Evolutionary conservation across 2,113 vertebrate species (phyloP), one percentile per base, ranked within the genome.

Genomic region (Coturnix japonica): DNA sequence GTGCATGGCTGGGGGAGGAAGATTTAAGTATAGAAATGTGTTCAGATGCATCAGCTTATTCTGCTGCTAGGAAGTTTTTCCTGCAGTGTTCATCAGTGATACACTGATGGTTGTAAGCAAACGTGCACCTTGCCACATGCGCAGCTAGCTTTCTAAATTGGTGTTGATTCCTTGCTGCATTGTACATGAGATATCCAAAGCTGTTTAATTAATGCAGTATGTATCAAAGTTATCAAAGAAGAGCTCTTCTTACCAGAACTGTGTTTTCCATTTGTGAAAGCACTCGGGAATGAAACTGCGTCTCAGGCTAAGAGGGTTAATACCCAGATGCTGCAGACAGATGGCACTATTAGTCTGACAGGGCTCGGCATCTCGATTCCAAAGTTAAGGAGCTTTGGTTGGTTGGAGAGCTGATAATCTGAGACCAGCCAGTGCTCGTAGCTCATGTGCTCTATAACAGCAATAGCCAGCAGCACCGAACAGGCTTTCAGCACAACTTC

Each of bases 341-440:
- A 96, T 94, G 92, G 91, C 93, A 91, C 94, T 89, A 61, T 87
- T 91, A 92, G 79, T 85, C 94, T 69, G 93, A 85, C 95, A 84
- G 76, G 72, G 89, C 87, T 47, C 22, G 85, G 82, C 94, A 94
- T 80, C 75, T 41, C 82, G 85, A 93, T 96, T 93, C 85, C 92
- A 90, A 93, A 94, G 92, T 74, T 95, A 96, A 95, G 91, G 81
- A 92, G 95, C 94, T 96, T 96, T 96, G 85, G 56, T 81, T 80
- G 57, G 60, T 92, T 92, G 95, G 92, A 75, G 19, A 31, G 79
- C 65, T 93, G 69, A 96, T 93, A 95, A 56, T 56, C 95, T 92
- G 94, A 93, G 91, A 93, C 91, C 44, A 91, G 81, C 56, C 74
- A 3, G 11, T 11, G 64, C 75, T 56, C 35, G 67, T 71, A 83